These are phyloP conservation scores for Andrena bucephala DNA, from an alignment of 2,888 invertebrate species.

Conservation along the genomic window DNA sequence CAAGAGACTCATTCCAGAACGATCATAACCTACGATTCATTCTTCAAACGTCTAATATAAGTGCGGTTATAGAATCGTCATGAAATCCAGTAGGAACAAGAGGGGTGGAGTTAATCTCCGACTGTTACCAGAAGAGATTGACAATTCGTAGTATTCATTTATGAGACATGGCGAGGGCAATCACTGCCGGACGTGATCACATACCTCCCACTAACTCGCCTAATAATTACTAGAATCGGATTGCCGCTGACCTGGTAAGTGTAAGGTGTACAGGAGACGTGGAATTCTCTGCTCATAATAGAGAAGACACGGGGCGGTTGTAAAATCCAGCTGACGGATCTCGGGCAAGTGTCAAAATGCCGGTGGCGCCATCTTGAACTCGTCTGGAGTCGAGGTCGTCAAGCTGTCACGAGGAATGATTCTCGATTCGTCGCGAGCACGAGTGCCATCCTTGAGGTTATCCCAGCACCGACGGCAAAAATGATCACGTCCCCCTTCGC, in stretches of 20 bases:
- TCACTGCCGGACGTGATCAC: not conserved
- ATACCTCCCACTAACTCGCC: not conserved
- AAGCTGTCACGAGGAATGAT: slow-evolving; percentile 80
- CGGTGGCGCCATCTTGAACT: slow-evolving; percentile 82
- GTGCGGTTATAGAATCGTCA: too few species aligned
- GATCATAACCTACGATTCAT: not conserved
- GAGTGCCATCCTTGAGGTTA: slow-evolving; percentile 50
- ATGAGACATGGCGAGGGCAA: slow-evolving; percentile 27
- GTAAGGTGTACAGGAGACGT: slow-evolving; percentile 83
- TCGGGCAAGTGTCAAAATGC: slow-evolving; percentile 81
- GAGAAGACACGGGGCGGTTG: slow-evolving; percentile 59
- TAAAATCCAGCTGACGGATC: slow-evolving; percentile 80
- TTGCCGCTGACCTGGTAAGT: slow-evolving; percentile 82
- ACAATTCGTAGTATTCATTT: slow-evolving; percentile 16
- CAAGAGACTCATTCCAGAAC: too few species aligned
- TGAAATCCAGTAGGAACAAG: not conserved
- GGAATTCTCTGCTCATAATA: slow-evolving; percentile 85
- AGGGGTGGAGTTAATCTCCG: not conserved
- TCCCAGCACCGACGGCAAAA: not conserved
- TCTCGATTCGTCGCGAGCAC: slow-evolving; percentile 51
- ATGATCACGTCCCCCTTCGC: slow-evolving; percentile 11
- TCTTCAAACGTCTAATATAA: not conserved
- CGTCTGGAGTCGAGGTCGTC: slow-evolving; percentile 74
- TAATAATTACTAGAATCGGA: not conserved
- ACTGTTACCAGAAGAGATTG: slow-evolving; percentile 30